Evolutionary conservation across 2,888 invertebrate species (phyloP), one percentile per base, ranked within the genome.

Genomic region (Ommatoiulus sabulosus): DNA sequence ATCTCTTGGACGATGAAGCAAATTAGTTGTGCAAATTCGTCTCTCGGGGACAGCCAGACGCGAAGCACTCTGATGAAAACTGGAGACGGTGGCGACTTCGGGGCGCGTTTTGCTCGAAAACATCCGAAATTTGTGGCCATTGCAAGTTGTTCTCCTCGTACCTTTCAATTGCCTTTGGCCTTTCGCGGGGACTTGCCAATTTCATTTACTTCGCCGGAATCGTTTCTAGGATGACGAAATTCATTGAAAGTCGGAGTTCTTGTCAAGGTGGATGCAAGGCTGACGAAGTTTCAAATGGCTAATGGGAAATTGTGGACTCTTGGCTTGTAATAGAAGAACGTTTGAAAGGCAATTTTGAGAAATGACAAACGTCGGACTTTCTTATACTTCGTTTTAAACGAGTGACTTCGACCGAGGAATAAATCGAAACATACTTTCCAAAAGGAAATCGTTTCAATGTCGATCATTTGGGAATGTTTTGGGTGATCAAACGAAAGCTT

Each of bases 21-120:
- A 72, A 72, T 72, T 72, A 72, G 72, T 72, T 72, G 72, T 24
- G 72, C 72, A 72, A 72, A 72, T 72, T 72, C 72, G 72, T 72
- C 72, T 72, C 72, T 24, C 0, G 72, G 24, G 72, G 10, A 72
- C 72, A 24, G 72, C 72, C 5, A 72, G 72, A 72, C 72, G 72
- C 72, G 24, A 72, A 72, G 5, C 20, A 24, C 24, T 72, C 72
- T 72, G 72, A 72, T 72, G 72, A 72, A 72, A 72, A 72, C 24
- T 24, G 72, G 24, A 72, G 72, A 24, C 72, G 20, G 20, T 72
- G 72, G 72, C 72, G 72, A 72, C 72, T 72, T 17, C 72, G 24
- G 72, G 63, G 72, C 72, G 24, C 72, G 8, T 3, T 72, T 24
- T 72, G 15, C 72, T 15, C 7, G 20, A 72, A 72, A 72, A 72